These are phyloP conservation scores for Halocynthia roretzi DNA, from an alignment of 23 tunicate species.

Conservation along the genomic window DNA sequence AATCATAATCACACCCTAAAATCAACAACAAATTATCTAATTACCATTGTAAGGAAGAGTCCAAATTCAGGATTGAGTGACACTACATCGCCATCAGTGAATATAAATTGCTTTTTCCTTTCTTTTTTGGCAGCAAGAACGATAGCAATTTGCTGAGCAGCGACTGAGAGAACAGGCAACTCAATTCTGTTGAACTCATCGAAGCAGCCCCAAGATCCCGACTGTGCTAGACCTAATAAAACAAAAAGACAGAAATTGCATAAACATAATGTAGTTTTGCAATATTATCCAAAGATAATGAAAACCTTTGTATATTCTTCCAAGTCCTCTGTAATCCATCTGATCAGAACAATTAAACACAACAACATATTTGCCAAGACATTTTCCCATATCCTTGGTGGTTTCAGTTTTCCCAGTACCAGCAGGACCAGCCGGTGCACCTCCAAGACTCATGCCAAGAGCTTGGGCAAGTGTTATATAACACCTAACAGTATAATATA, in stretches of 20 bases:
- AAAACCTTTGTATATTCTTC: conserved; percentile 93
- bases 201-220: conserved; percentile 98
- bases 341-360: conserved; percentile 98
- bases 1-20: not conserved
- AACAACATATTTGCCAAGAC: conserved; percentile 97
- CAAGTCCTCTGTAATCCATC: conserved; percentile 96
- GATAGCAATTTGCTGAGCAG: conserved; percentile 95
- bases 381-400: conserved; percentile 98
- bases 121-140: conserved; percentile 87
- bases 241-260: not conserved
- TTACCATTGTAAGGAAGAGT: conserved; percentile 85
- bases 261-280: not conserved
- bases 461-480: conserved; percentile 97
- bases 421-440: conserved; percentile 99
- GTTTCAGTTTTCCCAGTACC: conserved; percentile 99
- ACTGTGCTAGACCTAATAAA: conserved; percentile 71
- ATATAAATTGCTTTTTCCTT: conserved; percentile 74
- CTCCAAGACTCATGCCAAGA: conserved; percentile 97
- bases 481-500: conserved; percentile 40
- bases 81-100: conserved; percentile 93
- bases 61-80: conserved; percentile 94
- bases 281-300: not conserved
- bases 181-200: conserved; percentile 98
- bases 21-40: not conserved
- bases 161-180: conserved; percentile 96